Percentiles rank a stretch among this genome's conserved stretches.
Conservation (phyloP, 2,797 vertebrate species). For the Anguilla marmorata region DNA sequence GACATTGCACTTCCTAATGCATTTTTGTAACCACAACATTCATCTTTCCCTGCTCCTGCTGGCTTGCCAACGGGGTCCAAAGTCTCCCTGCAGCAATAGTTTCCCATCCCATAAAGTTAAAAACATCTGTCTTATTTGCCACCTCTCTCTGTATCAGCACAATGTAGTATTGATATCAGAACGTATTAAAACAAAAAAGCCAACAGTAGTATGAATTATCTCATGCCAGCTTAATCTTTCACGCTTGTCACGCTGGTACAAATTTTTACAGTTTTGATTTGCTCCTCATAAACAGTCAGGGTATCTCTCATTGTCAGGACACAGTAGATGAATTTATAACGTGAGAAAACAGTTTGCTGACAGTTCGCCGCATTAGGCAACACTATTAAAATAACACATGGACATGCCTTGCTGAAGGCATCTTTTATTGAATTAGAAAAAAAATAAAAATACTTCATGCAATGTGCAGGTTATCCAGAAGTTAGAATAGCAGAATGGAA, state of each 20-base stretch:
- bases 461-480: background rate
- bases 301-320: background rate
- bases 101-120: background rate
- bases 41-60: background rate
- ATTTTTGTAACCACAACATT: background rate
- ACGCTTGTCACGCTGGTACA: background rate
- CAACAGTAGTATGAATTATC: background rate
- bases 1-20: background rate
- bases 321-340: background rate
- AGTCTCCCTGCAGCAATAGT: background rate
- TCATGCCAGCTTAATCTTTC: background rate
- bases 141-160: background rate
- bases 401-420: background rate
- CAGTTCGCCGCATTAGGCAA: background rate
- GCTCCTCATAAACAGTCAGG: background rate
- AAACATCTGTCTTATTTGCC: background rate
- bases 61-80: background rate
- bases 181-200: background rate
- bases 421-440: background rate
- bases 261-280: background rate
- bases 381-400: background rate
- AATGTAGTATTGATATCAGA: conserved; percentile 3
- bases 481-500: background rate
- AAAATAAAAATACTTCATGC: background rate
- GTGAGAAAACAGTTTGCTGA: background rate